phyloP scores from a whole-genome alignment of 2,797 vertebrate genomes.

The Avahi laniger region DNA sequence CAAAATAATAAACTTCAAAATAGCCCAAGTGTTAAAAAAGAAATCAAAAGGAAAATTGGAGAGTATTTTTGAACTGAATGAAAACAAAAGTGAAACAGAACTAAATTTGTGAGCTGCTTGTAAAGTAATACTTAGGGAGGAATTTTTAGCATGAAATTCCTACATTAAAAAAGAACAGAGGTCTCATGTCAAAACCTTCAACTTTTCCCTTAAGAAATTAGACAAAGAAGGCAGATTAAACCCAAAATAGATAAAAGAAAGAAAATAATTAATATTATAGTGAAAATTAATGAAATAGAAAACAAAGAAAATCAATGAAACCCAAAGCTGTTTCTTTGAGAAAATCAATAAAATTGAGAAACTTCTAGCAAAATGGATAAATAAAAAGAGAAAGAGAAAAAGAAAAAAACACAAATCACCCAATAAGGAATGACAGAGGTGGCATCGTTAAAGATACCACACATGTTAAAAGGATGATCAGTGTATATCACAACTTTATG shows the following conservation, averaged over 20 bases:
- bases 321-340: background rate
- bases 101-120: background rate
- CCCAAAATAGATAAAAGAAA: background rate
- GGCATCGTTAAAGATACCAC: background rate
- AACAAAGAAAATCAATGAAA: background rate
- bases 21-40: background rate
- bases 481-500: background rate
- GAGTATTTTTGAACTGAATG: conserved; percentile 3
- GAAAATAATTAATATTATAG: background rate
- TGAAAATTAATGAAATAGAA: background rate
- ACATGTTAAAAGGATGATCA: background rate
- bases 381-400: background rate
- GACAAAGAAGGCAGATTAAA: background rate
- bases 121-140: background rate
- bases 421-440: background rate
- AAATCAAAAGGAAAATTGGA: background rate
- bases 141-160: background rate
- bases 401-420: background rate
- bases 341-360: background rate
- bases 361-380: background rate
- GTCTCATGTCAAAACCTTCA: background rate
- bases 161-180: background rate
- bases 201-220: background rate
- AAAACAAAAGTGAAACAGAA: conserved; percentile 1
- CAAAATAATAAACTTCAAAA: background rate